Evolutionary conservation across 2,888 invertebrate genomes (phyloP).

Genomic region (Andricus curvator): DNA sequence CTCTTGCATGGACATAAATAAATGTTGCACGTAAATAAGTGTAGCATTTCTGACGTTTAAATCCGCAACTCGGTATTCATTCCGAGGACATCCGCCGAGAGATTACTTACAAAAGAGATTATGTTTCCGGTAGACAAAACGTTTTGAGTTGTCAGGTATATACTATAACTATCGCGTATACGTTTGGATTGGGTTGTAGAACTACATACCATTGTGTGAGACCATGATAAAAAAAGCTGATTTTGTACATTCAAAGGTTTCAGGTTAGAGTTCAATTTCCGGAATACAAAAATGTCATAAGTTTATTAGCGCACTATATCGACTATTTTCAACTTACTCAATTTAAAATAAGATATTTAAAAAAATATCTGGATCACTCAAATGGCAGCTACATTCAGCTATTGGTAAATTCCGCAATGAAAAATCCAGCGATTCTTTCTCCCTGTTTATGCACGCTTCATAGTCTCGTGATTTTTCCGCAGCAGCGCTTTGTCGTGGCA

Average conservation of each 20-base stretch:
- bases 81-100: conserved; percentile 23
- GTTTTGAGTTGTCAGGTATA: conserved; percentile 41
- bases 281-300: neutral
- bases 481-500: conserved; percentile 74
- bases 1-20: neutral
- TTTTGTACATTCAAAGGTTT: conserved; percentile 11
- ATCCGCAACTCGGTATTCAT: conserved; percentile 38
- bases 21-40: conserved; percentile 23
- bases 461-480: conserved; percentile 75
- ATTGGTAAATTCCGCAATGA: neutral
- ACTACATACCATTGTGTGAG: neutral
- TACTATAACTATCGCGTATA: conserved; percentile 12
- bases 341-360: neutral
- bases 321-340: neutral
- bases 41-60: conserved; percentile 17
- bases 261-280: conserved; percentile 47
- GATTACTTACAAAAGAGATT: conserved; percentile 33
- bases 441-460: conserved; percentile 70
- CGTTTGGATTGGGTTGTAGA: neutral
- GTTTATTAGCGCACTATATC: neutral
- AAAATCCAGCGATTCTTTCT: neutral
- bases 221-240: neutral
- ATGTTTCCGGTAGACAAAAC: conserved; percentile 31
- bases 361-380: neutral
- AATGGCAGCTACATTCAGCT: neutral